Base-by-base conservation (phyloP, 1,140 invertebrate species). In the Hylyphantes graminicola region DNA sequence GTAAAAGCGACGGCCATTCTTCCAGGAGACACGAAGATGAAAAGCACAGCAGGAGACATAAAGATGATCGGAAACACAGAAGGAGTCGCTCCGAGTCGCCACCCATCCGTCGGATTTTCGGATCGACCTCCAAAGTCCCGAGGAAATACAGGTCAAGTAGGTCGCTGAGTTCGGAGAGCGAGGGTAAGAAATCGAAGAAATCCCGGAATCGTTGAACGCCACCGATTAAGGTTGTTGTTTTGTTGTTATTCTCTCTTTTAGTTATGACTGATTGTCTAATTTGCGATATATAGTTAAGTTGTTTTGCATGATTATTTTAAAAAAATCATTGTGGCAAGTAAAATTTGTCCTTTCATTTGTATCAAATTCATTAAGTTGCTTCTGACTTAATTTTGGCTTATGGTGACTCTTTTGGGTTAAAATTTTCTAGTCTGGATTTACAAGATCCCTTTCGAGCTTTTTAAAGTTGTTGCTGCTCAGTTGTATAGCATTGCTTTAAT, bases 121-220 rank as follows among this genome's bases (percentile, higher is more conserved):
- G 75, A 72, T n/a, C 65, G 51, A 15, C n/a, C 68, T 65, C 81
- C 81, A 48, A 35, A 35, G 35, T 35, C 35, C 35, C 35, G 35
- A 84, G 51, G 13, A 84, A 76, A 68, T 76, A 76, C 21, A 54
- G 81, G 17, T 50, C 72, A 1, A 79, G 77, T 75, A 68, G 81
- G 35, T 84, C 81, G 9, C 35, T 75, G 50, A 84, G 81, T 68
- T 84, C 81, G 13, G 81, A 84, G 19, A 50, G 63, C 68, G 72
- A 76, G 51, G 68, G 72, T 84, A 75, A 76, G 73, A 84, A 84
- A 76, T 68, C 50, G 50, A 81, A 73, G 68, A 81, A 81, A 81
- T 73, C 68, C 35, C 67, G 78, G 48, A 63, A 72, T 81, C 78
- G 19, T 54, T 81, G 68, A 81, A 12, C 55, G 0, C 6, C 35